Conservation (phyloP, 2,888 invertebrate species). For the Stenoptilia bipunctidactyla region DNA sequence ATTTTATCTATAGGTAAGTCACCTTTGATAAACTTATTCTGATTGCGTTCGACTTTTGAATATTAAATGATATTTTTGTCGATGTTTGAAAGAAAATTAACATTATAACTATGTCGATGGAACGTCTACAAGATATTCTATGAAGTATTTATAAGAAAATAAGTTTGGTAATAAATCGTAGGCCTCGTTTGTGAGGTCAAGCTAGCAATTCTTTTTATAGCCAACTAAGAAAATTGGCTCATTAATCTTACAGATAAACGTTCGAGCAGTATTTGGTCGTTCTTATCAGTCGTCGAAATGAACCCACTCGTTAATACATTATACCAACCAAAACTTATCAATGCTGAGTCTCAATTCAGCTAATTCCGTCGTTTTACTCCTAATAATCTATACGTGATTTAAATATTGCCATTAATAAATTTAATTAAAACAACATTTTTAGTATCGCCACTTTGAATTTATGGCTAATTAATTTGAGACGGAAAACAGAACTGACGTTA, state of each 20-base stretch:
- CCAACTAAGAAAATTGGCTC: conserved; percentile 71
- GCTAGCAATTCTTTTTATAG: conserved; percentile 67
- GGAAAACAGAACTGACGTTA: too few species aligned
- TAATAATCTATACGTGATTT: too few species aligned
- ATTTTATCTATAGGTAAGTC: neutral
- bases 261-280: conserved; percentile 61
- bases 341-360: too few species aligned
- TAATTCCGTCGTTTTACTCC: too few species aligned
- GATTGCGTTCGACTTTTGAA: neutral
- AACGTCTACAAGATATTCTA: too few species aligned
- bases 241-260: conserved; percentile 71
- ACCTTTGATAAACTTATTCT: neutral
- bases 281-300: conserved; percentile 52
- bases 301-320: too few species aligned
- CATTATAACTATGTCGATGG: too few species aligned
- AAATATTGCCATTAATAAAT: too few species aligned
- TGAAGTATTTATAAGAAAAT: neutral
- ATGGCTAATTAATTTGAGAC: too few species aligned
- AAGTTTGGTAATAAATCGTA: conserved; percentile 49
- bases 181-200: conserved; percentile 43
- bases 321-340: too few species aligned
- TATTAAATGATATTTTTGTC: neutral
- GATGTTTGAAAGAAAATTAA: too few species aligned
- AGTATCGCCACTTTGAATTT: conserved; percentile 5
- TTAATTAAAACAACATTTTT: too few species aligned